Percentiles rank a stretch among this genome's conserved stretches.
Conservation (phyloP, 2,797 vertebrate species). For the Pangasius djambal region DNA sequence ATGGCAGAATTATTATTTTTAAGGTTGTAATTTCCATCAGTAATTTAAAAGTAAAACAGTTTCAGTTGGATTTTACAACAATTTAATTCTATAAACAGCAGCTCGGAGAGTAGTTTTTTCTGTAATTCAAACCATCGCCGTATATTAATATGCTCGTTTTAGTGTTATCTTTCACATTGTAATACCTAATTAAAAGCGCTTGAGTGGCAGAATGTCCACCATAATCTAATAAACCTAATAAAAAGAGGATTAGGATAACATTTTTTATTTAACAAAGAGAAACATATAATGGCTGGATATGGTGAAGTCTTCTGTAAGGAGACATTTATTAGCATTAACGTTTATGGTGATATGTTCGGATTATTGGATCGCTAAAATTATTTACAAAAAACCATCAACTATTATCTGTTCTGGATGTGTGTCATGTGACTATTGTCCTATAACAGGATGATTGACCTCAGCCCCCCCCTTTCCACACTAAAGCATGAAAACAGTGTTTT, state of each 20-base stretch:
- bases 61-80: background rate
- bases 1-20: background rate
- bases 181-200: background rate
- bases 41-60: background rate
- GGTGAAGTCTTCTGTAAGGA: background rate
- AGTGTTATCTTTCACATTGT: background rate
- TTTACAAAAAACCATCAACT: background rate
- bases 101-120: background rate
- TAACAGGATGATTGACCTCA: background rate
- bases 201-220: background rate
- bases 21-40: background rate
- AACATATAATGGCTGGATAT: background rate
- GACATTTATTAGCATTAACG: background rate
- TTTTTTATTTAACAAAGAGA: background rate
- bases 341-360: background rate
- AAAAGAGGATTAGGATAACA: background rate
- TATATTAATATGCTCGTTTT: background rate
- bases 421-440: background rate
- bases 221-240: background rate
- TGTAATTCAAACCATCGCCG: background rate
- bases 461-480: background rate
- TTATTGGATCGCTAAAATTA: background rate
- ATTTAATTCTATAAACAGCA: background rate
- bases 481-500: background rate
- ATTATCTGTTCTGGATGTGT: too few relatives aligned